These are phyloP conservation scores for Rutilus rutilus DNA, from an alignment of 2,113 vertebrate genomes.

Conservation along the genomic window DNA sequence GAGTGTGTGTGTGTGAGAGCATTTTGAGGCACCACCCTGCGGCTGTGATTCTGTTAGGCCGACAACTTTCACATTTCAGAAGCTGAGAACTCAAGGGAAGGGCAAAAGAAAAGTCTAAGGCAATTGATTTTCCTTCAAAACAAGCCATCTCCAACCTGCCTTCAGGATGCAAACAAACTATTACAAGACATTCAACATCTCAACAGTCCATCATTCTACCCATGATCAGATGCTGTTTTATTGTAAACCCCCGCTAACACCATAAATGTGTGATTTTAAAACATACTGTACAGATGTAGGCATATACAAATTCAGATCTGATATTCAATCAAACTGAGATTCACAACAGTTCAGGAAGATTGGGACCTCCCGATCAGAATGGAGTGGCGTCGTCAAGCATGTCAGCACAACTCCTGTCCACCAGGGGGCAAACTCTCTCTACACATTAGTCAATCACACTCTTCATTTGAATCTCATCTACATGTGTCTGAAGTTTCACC, in stretches of 20 bases:
- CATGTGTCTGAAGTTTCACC: not conserved
- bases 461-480: conserved; percentile 12
- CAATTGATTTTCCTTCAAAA: conserved; percentile 40
- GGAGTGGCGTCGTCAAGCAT: not conserved
- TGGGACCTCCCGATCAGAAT: not conserved
- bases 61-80: conserved; percentile 61
- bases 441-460: conserved; percentile 5
- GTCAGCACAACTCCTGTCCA: conserved; percentile 53
- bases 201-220: not conserved
- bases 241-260: not conserved
- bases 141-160: conserved; percentile 21
- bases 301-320: not conserved
- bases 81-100: conserved; percentile 60
- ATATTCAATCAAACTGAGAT: not conserved
- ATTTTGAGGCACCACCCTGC: conserved; percentile 46
- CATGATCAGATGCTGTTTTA: not conserved
- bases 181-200: conserved; percentile 25
- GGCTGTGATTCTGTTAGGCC: conserved; percentile 58
- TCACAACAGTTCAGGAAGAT: not conserved
- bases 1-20: not conserved
- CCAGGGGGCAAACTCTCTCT: conserved; percentile 72
- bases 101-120: conserved; percentile 51
- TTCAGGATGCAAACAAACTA: conserved; percentile 42
- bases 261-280: not conserved
- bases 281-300: not conserved